These are phyloP conservation scores for Sardina pilchardus DNA, from an alignment of 2,113 vertebrate genomes.

Conservation along the genomic window DNA sequence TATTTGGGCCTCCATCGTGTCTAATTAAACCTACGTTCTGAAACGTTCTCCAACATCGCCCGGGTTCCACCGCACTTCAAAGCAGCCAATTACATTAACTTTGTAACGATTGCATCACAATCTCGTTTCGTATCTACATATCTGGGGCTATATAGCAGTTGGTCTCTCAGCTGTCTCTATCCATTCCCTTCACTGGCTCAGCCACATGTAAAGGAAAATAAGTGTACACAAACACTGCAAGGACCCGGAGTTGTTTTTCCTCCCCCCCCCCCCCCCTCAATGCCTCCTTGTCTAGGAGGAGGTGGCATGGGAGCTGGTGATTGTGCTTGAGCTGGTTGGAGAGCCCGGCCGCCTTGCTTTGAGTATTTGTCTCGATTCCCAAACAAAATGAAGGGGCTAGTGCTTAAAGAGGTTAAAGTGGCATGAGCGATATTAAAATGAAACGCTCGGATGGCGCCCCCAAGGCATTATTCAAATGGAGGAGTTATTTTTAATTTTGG, in stretches of 20 bases:
- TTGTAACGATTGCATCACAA: constrained; percentile 76
- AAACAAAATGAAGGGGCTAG: constrained; percentile 46
- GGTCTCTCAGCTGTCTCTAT: constrained; percentile 19
- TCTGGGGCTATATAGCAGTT: constrained; percentile 46
- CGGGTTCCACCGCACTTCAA: constrained; percentile 62
- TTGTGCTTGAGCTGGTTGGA: constrained; percentile 1
- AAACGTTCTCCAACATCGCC: constrained; percentile 43
- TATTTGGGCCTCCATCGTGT: constrained; percentile 51
- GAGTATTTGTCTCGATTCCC: constrained; percentile 33
- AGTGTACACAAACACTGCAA: neutral
- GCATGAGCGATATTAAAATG: constrained; percentile 70
- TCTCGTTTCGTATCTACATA: constrained; percentile 59
- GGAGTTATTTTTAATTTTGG: constrained; percentile 67
- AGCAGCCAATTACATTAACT: constrained; percentile 72
- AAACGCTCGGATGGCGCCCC: constrained; percentile 64
- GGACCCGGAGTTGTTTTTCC: constrained; percentile 23
- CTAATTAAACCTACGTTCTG: constrained; percentile 57
- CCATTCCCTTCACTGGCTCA: constrained; percentile 7
- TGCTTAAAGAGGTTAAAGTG: constrained; percentile 68
- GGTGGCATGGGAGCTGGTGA: constrained; percentile 9
- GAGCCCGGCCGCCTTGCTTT: neutral
- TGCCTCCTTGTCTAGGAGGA: constrained; percentile 29
- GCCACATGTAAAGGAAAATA: neutral
- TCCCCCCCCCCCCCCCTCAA: too few relatives aligned
- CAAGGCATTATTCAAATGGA: constrained; percentile 71